Base-by-base conservation (phyloP, 2,888 invertebrate genomes). In the Desoria tigrina region DNA sequence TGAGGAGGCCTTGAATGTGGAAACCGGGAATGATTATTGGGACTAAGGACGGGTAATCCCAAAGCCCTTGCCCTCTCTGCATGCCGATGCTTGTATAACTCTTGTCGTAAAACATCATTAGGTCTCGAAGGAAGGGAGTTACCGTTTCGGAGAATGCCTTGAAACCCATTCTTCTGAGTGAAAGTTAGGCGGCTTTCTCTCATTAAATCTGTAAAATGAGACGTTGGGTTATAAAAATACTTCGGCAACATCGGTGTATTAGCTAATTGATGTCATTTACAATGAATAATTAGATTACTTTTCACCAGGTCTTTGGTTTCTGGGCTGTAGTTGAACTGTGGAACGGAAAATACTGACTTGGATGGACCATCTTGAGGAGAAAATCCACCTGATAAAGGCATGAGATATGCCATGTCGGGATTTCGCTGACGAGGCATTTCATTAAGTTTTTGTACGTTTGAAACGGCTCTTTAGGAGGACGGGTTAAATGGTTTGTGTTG, bases 101-200 rank as follows among this genome's bases (percentile, higher is more conserved):
- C 42, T 42, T 54, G 54, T 27, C 61, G 42, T 23, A 39, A 24
- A 54, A 71, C 58, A 27, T 70, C 67, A 42, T 56, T 49, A 18
- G 66, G 57, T 21, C 61, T 45, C 24, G 54, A 26, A 6, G 71
- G 72, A 26, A 71, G 58, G 3, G 71, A 60, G 2, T 63, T 61
- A 3, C 73, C 73, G 4, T 60, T 65, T 14, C 74, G 63, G 2
- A 74, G 62, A 53, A 74, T 68, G 2, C 68, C 68, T 16, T 66
- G 63, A 32, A 74, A 74, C 23, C 69, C 70, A 49, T 56, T 63
- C 51, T 68, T 68, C 49, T 74, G 74, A 3, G 63, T 50, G 23
- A 61, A 68, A n/a, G 73, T 71, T 49, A 74, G 55, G 23, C 68
- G 59, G 37, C 72, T 69, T 63, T 74, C 74, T 39, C 68, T 59